Evolutionary conservation across 2,797 vertebrate species (phyloP).

Genomic region (Chrosomus eos): DNA sequence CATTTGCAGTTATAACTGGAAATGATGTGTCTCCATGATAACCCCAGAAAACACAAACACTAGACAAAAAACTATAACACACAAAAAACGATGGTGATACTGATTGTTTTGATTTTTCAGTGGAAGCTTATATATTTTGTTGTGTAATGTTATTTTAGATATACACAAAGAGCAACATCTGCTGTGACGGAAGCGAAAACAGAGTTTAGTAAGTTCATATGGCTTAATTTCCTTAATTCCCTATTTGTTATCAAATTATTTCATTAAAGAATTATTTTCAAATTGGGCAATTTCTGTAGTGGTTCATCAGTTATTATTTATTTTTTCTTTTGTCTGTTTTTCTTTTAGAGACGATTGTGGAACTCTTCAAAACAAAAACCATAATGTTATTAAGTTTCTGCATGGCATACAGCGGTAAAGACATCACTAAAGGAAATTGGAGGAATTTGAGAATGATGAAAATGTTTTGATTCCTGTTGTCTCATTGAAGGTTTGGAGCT

Average conservation of each 20-base stretch:
- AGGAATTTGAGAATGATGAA: background rate
- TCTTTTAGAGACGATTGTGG: constrained; percentile 74
- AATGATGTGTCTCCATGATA: background rate
- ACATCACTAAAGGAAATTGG: background rate
- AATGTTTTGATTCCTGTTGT: background rate
- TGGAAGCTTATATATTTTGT: background rate
- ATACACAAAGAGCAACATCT: constrained; percentile 71
- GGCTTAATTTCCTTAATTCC: background rate
- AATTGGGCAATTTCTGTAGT: background rate
- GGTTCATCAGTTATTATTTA: constrained; percentile 51
- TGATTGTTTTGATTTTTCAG: background rate
- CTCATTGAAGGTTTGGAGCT: constrained; percentile 77
- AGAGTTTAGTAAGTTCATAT: constrained; percentile 78
- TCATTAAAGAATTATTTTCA: background rate
- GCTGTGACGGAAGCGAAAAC: constrained; percentile 75
- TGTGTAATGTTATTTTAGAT: constrained; percentile 68
- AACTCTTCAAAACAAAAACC: constrained; percentile 74
- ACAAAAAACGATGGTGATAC: background rate
- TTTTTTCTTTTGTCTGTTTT: constrained; percentile 38
- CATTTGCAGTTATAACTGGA: background rate
- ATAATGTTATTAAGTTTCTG: constrained; percentile 80
- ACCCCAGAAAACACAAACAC: background rate
- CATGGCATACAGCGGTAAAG: constrained; percentile 84
- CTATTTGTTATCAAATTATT: background rate
- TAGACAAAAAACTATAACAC: too few species aligned